Evolutionary conservation across 2,113 vertebrate genomes (phyloP).

Genomic region (Grallaria varia): DNA sequence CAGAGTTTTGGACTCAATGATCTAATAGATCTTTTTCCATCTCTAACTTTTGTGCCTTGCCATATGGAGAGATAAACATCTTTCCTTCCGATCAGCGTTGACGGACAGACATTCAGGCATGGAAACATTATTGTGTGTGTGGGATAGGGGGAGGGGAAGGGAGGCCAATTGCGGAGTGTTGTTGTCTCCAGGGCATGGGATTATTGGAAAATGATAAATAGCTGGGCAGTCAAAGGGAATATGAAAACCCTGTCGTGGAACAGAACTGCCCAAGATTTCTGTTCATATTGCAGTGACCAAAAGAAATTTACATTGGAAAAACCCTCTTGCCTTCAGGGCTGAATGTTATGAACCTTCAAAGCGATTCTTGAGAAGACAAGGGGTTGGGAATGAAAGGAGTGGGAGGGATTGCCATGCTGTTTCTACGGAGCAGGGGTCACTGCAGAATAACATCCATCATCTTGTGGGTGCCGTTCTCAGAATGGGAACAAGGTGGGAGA

Average conservation of each 20-base stretch:
- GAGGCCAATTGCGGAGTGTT: constrained; percentile 57
- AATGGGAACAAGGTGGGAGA: constrained; percentile 56
- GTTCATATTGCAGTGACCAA: constrained; percentile 49
- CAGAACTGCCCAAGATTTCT: constrained; percentile 55
- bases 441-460: constrained; percentile 58
- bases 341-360: constrained; percentile 67
- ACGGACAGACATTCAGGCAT: constrained; percentile 47
- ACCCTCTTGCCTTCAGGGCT: constrained; percentile 59
- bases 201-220: constrained; percentile 90
- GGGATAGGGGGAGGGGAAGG: neutral
- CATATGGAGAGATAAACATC: constrained; percentile 61
- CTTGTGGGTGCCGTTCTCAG: constrained; percentile 14
- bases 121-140: constrained; percentile 46
- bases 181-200: constrained; percentile 77
- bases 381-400: constrained; percentile 10
- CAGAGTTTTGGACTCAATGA: neutral
- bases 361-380: constrained; percentile 51
- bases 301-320: constrained; percentile 74
- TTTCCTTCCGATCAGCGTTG: constrained; percentile 40
- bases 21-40: constrained; percentile 58
- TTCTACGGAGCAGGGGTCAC: constrained; percentile 13
- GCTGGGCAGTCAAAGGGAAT: constrained; percentile 68
- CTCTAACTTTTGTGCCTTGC: constrained; percentile 43
- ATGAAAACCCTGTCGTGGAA: constrained; percentile 69
- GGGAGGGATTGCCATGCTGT: constrained; percentile 39